Conservation (phyloP, 1,140 invertebrate species). For the Sarcophaga peregrina region DNA sequence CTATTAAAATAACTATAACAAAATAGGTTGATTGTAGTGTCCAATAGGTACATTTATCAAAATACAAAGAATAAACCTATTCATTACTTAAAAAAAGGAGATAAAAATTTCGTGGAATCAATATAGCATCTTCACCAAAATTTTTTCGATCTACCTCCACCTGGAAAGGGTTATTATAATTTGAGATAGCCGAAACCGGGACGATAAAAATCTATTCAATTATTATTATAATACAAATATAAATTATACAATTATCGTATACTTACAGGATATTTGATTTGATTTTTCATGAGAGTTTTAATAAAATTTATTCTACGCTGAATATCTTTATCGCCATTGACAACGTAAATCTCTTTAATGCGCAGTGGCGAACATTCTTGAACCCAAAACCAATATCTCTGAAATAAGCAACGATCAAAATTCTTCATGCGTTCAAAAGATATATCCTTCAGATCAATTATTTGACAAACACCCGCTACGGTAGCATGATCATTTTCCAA, state of each 20-base stretch:
- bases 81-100: no score
- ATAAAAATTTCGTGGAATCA: no score
- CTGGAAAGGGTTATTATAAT: no score
- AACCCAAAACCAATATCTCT: conserved; percentile 66
- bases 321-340: conserved; percentile 68
- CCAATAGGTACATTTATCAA: no score
- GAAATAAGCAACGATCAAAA: conserved; percentile 66
- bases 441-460: conserved; percentile 67
- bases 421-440: conserved; percentile 67
- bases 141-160: no score
- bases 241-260: neutral
- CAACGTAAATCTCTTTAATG: conserved; percentile 69
- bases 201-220: no score
- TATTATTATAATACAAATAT: neutral
- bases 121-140: no score
- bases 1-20: no score
- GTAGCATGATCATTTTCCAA: conserved; percentile 66
- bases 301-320: conserved; percentile 51
- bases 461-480: conserved; percentile 65
- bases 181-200: no score
- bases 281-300: neutral
- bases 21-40: no score
- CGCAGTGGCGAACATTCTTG: conserved; percentile 69
- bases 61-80: no score
- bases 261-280: conserved; percentile 21